phyloP scores from a whole-genome alignment of 2,797 vertebrate genomes.

The Euthynnus affinis region DNA sequence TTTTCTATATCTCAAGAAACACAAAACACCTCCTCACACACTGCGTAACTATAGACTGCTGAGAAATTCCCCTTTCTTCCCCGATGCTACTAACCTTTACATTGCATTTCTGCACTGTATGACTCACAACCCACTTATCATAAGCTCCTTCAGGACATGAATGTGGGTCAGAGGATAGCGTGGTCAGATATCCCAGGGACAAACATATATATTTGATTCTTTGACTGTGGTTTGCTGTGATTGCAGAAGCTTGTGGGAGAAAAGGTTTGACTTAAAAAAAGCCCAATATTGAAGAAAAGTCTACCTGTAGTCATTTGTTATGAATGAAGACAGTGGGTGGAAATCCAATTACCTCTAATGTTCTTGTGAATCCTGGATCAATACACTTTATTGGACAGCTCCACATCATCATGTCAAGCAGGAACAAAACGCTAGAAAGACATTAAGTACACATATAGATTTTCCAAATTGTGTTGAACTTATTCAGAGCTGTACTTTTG shows the following conservation, averaged over 20 bases:
- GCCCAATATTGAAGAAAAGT: background rate
- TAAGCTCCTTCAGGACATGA: background rate
- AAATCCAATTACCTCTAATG: slow-evolving; percentile 3
- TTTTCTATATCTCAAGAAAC: background rate
- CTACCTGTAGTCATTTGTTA: background rate
- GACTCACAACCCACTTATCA: background rate
- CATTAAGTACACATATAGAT: background rate
- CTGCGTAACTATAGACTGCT: background rate
- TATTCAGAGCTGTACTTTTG: background rate
- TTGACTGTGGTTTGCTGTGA: background rate
- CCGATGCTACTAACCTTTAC: background rate
- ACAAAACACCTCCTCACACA: slow-evolving; percentile 6
- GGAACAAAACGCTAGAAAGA: background rate
- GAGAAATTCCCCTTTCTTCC: slow-evolving; percentile 45
- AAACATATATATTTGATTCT: background rate
- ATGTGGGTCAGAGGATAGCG: background rate
- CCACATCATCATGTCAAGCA: background rate
- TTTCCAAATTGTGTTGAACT: background rate
- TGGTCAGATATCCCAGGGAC: background rate
- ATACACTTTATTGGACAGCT: background rate
- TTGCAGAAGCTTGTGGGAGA: background rate
- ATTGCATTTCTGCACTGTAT: background rate
- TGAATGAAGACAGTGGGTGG: background rate
- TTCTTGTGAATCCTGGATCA: slow-evolving; percentile 11
- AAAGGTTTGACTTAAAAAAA: background rate